Evolutionary conservation across 2,797 vertebrate genomes (phyloP).

Genomic region (Lacerta bilineata): DNA sequence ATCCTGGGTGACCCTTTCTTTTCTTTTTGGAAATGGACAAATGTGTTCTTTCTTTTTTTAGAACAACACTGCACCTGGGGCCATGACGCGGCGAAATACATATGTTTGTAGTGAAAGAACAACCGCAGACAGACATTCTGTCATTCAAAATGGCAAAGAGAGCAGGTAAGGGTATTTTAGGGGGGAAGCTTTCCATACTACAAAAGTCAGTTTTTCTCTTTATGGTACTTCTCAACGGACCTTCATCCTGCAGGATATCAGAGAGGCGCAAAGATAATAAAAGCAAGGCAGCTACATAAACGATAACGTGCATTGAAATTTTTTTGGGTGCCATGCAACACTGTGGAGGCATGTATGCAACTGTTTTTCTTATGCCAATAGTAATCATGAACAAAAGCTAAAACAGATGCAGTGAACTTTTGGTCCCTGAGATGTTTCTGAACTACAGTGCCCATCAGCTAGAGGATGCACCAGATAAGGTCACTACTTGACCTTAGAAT

Average conservation of each 20-base stretch:
- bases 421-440: no score
- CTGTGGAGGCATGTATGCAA: neutral
- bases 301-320: neutral
- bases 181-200: conserved; percentile 40
- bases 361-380: conserved; percentile 44
- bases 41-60: conserved; percentile 69
- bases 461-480: neutral
- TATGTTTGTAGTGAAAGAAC: conserved; percentile 97
- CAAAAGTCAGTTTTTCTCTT: no score
- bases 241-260: no score
- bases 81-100: conserved; percentile 97
- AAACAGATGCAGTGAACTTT: no score
- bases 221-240: no score
- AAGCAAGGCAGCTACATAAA: no score
- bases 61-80: conserved; percentile 91
- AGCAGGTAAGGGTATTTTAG: conserved; percentile 88
- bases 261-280: no score
- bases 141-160: conserved; percentile 98
- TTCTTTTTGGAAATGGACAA: conserved; percentile 56
- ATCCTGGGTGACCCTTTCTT: conserved; percentile 19
- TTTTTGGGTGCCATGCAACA: conserved; percentile 24
- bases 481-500: neutral
- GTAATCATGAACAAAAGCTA: conserved; percentile 35
- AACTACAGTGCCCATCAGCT: neutral
- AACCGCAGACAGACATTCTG: conserved; percentile 92